A percentile compares a stretch with the other conserved stretches of the same genome.
Conservation (phyloP, 2,113 vertebrate genomes). For the Ammodytes dubius region DNA sequence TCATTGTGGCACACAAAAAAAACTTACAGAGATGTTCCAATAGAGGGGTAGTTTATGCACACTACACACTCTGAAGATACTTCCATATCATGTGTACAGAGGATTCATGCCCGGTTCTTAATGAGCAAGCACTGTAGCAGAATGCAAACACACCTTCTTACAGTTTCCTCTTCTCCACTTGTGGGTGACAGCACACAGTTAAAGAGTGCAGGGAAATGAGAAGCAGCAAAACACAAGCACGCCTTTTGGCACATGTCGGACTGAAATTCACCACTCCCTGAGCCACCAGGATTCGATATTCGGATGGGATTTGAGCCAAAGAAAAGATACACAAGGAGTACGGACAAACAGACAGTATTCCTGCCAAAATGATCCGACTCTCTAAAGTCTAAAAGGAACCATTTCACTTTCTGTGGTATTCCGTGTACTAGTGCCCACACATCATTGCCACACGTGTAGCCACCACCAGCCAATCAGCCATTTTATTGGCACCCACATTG, state of each 20-base stretch:
- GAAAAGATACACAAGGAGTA: neutral
- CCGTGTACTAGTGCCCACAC: conserved; percentile 6
- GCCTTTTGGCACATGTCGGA: conserved; percentile 16
- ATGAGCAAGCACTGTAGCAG: neutral
- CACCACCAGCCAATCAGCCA: conserved; percentile 17
- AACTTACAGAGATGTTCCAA: conserved; percentile 19
- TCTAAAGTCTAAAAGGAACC: conserved; percentile 32
- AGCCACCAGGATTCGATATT: conserved; percentile 15
- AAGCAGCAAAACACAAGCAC: conserved; percentile 16
- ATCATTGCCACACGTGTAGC: conserved; percentile 6
- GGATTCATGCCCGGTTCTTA: conserved; percentile 13
- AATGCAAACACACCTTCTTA: conserved; percentile 2
- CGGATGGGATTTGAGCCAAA: neutral
- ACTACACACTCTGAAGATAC: conserved; percentile 10
- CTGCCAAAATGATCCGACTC: conserved; percentile 20
- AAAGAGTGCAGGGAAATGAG: conserved; percentile 7
- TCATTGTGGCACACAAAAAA: neutral
- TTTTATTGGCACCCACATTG: conserved; percentile 42
- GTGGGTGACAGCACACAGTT: conserved; percentile 12
- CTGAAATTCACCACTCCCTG: conserved; percentile 19
- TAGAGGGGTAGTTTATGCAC: conserved; percentile 13
- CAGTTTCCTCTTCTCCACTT: conserved; percentile 8
- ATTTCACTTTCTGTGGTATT: conserved; percentile 13
- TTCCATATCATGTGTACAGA: neutral
- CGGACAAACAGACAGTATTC: conserved; percentile 3